phyloP scores from a whole-genome alignment of 1,140 invertebrate species.

The Geopemphigus sp. region DNA sequence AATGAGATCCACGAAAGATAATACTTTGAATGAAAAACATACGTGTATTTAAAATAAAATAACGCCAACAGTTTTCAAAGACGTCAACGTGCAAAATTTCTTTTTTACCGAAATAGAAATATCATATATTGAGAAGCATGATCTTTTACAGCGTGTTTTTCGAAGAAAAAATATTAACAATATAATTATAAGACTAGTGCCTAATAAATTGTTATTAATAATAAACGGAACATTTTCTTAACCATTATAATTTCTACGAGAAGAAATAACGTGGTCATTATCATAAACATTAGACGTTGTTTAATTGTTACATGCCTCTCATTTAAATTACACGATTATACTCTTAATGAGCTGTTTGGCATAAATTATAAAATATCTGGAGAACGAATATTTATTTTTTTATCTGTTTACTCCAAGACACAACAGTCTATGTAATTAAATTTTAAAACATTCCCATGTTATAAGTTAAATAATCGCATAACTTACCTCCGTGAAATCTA shows the following conservation, averaged over 20 bases:
- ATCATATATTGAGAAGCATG: conserved; percentile 32
- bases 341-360: neutral
- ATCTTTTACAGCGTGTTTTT: neutral
- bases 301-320: neutral
- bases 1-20: no score
- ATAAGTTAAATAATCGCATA: neutral
- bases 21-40: neutral
- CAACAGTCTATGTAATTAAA: neutral
- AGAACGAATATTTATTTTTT: neutral
- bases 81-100: conserved; percentile 14
- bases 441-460: neutral
- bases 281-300: neutral
- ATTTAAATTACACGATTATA: neutral
- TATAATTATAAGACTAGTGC: neutral
- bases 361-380: neutral
- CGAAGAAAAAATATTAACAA: neutral
- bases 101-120: conserved; percentile 34
- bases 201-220: conserved; percentile 5
- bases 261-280: neutral
- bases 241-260: neutral
- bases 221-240: neutral
- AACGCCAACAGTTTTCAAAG: conserved; percentile 23
- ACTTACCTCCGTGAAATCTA: neutral
- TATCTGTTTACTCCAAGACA: neutral
- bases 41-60: conserved; percentile 2